These are phyloP conservation scores for Gopherus evgoodei DNA, from an alignment of 2,113 vertebrate species.

Conservation along the genomic window DNA sequence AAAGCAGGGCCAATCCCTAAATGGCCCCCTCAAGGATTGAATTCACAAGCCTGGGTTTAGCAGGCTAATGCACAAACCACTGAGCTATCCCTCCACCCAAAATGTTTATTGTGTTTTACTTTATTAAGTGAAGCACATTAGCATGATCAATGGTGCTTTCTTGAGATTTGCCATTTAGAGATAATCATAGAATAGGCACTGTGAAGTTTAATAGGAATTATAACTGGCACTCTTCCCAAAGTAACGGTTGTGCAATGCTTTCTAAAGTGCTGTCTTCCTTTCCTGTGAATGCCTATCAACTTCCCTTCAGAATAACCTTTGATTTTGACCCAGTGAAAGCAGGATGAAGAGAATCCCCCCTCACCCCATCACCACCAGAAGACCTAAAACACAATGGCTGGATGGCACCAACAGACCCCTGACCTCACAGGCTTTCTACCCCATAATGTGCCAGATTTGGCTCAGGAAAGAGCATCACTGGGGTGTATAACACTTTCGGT, in stretches of 20 bases:
- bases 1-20: no score
- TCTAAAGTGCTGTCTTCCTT: neutral
- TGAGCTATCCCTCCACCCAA: no score
- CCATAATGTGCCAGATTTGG: neutral
- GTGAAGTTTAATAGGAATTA: conserved; percentile 20
- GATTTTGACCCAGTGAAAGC: neutral
- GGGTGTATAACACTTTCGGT: neutral
- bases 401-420: neutral
- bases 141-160: neutral
- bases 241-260: neutral
- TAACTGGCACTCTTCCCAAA: neutral
- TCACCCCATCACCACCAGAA: neutral
- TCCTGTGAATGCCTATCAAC: neutral
- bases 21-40: no score
- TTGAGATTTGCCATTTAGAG: neutral
- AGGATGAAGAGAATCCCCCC: neutral
- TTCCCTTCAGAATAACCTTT: neutral
- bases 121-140: neutral
- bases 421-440: neutral
- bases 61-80: no score
- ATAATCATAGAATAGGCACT: neutral
- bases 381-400: neutral
- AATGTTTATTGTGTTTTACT: neutral
- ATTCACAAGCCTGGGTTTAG: no score
- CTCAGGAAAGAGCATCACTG: neutral